phyloP scores from a whole-genome alignment of 2,888 invertebrate genomes.

The Catocala nupta region DNA sequence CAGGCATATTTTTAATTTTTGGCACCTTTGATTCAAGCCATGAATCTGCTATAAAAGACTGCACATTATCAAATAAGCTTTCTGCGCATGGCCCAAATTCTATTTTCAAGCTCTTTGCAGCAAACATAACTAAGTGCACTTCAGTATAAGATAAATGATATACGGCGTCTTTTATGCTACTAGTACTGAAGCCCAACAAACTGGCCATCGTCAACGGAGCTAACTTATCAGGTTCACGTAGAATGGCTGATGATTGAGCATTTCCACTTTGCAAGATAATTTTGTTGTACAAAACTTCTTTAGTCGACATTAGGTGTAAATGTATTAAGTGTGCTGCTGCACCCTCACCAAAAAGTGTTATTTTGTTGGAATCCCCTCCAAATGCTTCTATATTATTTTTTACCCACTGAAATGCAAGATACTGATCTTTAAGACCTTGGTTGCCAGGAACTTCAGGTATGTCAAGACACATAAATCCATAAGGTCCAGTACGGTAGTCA shows the following conservation, averaged over 20 bases:
- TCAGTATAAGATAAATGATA: conserved; percentile 5
- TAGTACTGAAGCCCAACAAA: conserved; percentile 13
- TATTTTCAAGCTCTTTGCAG: conserved; percentile 1
- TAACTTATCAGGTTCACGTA: conserved; percentile 5
- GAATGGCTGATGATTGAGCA: neutral
- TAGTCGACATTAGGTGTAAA: neutral
- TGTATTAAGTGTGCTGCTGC: conserved; percentile 38
- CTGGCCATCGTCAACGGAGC: conserved; percentile 12
- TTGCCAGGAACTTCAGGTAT: conserved; percentile 52
- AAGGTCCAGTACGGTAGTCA: conserved; percentile 53
- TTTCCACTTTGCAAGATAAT: conserved; percentile 30
- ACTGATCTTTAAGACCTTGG: conserved; percentile 54
- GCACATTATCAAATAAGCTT: neutral
- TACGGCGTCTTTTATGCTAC: conserved; percentile 11
- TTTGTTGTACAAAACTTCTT: conserved; percentile 32
- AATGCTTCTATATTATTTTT: conserved; percentile 50
- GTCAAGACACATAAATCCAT: conserved; percentile 52
- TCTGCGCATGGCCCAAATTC: conserved; percentile 16
- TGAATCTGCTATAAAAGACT: conserved; percentile 5
- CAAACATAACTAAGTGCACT: conserved; percentile 10
- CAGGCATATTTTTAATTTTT: conserved; percentile 8
- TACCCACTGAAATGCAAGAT: conserved; percentile 50
- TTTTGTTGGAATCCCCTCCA: conserved; percentile 44
- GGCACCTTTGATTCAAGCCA: conserved; percentile 12
- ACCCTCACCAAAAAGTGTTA: conserved; percentile 50